A percentile compares a stretch with the other conserved stretches of the same genome.
These are phyloP conservation scores for Bos indicus DNA, from an alignment of 2,113 vertebrate genomes.

Conservation along the genomic window DNA sequence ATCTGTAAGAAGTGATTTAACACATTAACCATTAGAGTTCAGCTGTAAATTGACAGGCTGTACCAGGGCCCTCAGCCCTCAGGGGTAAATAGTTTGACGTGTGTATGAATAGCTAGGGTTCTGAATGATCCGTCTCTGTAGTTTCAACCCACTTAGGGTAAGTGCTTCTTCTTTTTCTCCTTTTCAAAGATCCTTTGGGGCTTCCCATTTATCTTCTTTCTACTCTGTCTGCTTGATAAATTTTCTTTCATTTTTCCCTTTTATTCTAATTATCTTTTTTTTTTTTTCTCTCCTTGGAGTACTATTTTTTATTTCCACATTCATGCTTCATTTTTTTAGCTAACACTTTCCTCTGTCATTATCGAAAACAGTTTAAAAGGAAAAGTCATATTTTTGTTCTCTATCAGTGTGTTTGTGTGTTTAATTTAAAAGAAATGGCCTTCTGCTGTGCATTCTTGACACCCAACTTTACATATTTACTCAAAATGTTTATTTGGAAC, in stretches of 20 bases:
- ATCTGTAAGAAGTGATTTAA: background rate
- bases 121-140: background rate
- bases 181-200: background rate
- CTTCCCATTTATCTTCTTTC: background rate
- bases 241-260: background rate
- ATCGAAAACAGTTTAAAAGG: background rate
- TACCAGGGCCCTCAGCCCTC: rapidly evolving
- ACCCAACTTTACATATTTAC: background rate
- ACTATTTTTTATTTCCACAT: background rate
- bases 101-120: background rate
- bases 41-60: background rate
- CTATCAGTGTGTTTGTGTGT: background rate
- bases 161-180: background rate
- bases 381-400: background rate
- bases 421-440: background rate
- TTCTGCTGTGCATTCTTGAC: background rate
- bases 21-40: background rate
- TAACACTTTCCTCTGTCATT: background rate
- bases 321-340: background rate
- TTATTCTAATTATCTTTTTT: background rate
- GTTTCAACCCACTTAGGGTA: background rate
- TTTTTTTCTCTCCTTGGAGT: background rate
- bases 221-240: background rate
- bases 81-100: background rate
- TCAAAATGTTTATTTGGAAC: background rate